A percentile compares a stretch with the other conserved stretches of the same genome.
These are phyloP conservation scores for Mythimna vitellina DNA, from an alignment of 2,888 invertebrate species.

Conservation along the genomic window DNA sequence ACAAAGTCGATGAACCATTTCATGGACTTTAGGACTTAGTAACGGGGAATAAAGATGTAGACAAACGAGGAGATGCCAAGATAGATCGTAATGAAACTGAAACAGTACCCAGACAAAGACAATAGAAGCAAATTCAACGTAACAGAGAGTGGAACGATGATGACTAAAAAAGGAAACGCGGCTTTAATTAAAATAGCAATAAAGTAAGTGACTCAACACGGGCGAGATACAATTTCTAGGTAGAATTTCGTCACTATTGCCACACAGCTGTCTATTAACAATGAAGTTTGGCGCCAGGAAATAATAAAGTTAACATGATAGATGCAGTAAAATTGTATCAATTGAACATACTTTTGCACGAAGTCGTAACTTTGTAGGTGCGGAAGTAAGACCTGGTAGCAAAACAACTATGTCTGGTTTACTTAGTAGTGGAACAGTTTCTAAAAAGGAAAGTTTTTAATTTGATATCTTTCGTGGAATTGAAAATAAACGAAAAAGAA, in stretches of 20 bases:
- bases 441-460: conserved; percentile 16
- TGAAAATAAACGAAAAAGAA: neutral
- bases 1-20: conserved; percentile 13
- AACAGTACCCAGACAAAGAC: conserved; percentile 49
- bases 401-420: conserved; percentile 20
- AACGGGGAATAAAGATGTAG: conserved; percentile 1
- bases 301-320: conserved; percentile 39
- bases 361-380: conserved; percentile 11
- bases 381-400: conserved; percentile 25
- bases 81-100: conserved; percentile 36
- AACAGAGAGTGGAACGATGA: conserved; percentile 45
- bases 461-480: neutral
- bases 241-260: conserved; percentile 60
- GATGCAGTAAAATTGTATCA: conserved; percentile 32
- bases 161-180: conserved; percentile 70
- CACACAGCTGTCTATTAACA: conserved; percentile 45
- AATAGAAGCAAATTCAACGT: conserved; percentile 50
- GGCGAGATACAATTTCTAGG: conserved; percentile 57
- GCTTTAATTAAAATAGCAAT: conserved; percentile 69
- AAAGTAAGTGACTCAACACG: conserved; percentile 63
- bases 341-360: conserved; percentile 33
- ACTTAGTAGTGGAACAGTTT: conserved; percentile 4
- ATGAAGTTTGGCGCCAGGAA: conserved; percentile 56
- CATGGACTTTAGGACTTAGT: conserved; percentile 1
- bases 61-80: conserved; percentile 28